Conservation (phyloP, 1,140 invertebrate species). For the Wasmannia auropunctata region DNA sequence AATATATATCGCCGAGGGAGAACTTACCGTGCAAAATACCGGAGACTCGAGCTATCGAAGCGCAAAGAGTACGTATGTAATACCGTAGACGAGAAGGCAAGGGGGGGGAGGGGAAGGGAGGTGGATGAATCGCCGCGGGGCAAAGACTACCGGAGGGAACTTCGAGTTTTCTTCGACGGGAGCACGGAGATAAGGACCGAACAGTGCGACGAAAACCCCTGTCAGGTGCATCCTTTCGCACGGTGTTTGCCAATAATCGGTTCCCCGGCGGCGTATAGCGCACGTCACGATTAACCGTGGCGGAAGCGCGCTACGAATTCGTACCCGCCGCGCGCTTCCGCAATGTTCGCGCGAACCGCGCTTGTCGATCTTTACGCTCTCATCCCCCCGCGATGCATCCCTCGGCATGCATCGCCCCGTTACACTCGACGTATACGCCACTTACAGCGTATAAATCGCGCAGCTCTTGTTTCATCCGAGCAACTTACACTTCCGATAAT, state of each 20-base stretch:
- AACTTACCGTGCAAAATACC: constrained; percentile 32
- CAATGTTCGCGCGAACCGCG: constrained; percentile 43
- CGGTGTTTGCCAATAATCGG: constrained; percentile 81
- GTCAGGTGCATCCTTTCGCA: constrained; percentile 82
- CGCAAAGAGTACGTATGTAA: constrained; percentile 52
- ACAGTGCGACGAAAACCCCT: constrained; percentile 74
- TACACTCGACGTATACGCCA: background rate
- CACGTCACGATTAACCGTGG: constrained; percentile 58
- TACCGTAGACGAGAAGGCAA: background rate
- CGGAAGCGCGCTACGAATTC: constrained; percentile 34
- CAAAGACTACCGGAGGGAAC: constrained; percentile 32
- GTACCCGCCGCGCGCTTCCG: constrained; percentile 8
- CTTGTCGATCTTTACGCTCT: constrained; percentile 47
- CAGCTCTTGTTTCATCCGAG: background rate
- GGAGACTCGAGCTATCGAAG: constrained; percentile 33
- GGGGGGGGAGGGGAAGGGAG: no score
- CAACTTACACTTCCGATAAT: background rate
- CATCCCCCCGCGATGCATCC: background rate
- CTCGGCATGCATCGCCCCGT: background rate
- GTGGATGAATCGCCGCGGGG: constrained; percentile 43
- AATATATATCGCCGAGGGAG: constrained; percentile 7
- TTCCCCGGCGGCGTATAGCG: constrained; percentile 61
- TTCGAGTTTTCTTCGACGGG: constrained; percentile 43
- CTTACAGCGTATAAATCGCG: constrained; percentile 6
- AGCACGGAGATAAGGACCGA: constrained; percentile 38